Conservation (phyloP, 2,888 invertebrate genomes). For the Hirudinaria manillensis region DNA sequence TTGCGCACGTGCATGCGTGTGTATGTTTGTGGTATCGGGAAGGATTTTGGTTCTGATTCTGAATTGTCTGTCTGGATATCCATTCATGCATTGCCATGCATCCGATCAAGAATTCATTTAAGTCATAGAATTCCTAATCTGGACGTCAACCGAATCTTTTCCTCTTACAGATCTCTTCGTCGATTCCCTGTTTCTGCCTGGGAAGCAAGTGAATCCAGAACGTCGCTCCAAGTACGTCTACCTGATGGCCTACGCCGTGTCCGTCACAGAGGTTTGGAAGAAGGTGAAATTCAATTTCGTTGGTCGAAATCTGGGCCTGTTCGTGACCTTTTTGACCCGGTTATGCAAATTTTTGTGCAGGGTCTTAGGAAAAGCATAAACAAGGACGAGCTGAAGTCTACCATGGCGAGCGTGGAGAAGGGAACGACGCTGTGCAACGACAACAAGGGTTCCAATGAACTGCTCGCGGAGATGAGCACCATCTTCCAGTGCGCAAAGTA, state of each 20-base stretch:
- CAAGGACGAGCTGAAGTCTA: slow-evolving; percentile 85
- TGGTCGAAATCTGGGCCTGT: too few species aligned
- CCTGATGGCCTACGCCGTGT: slow-evolving; percentile 85
- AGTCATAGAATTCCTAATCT: too few species aligned
- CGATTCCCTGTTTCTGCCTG: slow-evolving; percentile 85
- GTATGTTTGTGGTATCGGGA: too few species aligned
- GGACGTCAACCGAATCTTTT: background rate
- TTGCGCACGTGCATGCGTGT: too few species aligned
- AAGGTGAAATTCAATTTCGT: slow-evolving; percentile 48
- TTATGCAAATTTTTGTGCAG: too few species aligned
- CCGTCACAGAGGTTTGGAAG: slow-evolving; percentile 78
- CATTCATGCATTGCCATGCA: too few species aligned
- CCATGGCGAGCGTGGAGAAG: slow-evolving; percentile 84
- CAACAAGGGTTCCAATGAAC: slow-evolving; percentile 84
- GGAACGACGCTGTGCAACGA: slow-evolving; percentile 83
- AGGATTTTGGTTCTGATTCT: too few species aligned
- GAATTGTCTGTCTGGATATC: too few species aligned
- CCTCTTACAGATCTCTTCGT: slow-evolving; percentile 71
- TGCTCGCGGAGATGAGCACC: slow-evolving; percentile 82
- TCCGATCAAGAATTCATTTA: too few species aligned
- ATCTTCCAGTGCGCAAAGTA: slow-evolving; percentile 62
- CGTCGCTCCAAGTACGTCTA: slow-evolving; percentile 94
- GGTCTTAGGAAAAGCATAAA: slow-evolving; percentile 58
- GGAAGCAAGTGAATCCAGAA: slow-evolving; percentile 87
- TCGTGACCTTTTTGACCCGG: too few species aligned